Evolutionary conservation across 53 echinoderm and acorn worm genomes (phyloP).

Genomic region (Antedon mediterranea): DNA sequence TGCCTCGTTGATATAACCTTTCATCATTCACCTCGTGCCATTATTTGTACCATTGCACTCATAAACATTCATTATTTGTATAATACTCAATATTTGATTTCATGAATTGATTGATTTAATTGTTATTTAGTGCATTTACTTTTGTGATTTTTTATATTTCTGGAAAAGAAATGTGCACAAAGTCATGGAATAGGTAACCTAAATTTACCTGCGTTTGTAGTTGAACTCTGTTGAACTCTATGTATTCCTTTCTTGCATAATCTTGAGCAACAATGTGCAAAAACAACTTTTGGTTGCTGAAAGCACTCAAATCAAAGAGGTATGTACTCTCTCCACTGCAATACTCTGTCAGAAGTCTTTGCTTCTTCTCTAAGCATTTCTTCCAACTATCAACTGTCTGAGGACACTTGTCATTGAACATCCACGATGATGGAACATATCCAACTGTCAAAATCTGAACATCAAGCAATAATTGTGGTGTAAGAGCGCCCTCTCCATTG

Average conservation of each 20-base stretch:
- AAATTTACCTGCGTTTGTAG: slow-evolving; percentile 53
- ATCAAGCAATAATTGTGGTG: slow-evolving; percentile 17
- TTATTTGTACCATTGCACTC: too few species aligned
- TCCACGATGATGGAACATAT: slow-evolving; percentile 17
- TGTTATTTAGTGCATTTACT: too few species aligned
- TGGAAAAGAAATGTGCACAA: too few species aligned
- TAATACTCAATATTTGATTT: too few species aligned
- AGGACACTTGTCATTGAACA: not conserved
- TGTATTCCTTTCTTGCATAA: slow-evolving; percentile 70
- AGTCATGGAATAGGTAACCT: too few species aligned
- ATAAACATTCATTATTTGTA: too few species aligned
- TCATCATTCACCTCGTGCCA: too few species aligned
- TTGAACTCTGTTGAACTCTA: slow-evolving; percentile 46
- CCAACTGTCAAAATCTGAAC: slow-evolving; percentile 25
- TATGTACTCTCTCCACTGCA: slow-evolving; percentile 8
- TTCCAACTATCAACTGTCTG: slow-evolving; percentile 10
- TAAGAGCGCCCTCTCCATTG: slow-evolving; percentile 40
- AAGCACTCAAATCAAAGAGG: slow-evolving; percentile 40
- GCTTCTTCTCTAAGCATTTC: slow-evolving; percentile 1
- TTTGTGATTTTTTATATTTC: too few species aligned
- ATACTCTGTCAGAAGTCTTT: slow-evolving; percentile 22
- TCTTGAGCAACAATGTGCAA: slow-evolving; percentile 50
- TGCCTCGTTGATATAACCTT: too few species aligned
- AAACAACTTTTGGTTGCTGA: slow-evolving; percentile 50
- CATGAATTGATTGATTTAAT: too few species aligned